Percentiles rank a stretch among this genome's conserved stretches.
These are phyloP conservation scores for Paratilapia polleni DNA, from an alignment of 2,113 vertebrate species.

Conservation along the genomic window DNA sequence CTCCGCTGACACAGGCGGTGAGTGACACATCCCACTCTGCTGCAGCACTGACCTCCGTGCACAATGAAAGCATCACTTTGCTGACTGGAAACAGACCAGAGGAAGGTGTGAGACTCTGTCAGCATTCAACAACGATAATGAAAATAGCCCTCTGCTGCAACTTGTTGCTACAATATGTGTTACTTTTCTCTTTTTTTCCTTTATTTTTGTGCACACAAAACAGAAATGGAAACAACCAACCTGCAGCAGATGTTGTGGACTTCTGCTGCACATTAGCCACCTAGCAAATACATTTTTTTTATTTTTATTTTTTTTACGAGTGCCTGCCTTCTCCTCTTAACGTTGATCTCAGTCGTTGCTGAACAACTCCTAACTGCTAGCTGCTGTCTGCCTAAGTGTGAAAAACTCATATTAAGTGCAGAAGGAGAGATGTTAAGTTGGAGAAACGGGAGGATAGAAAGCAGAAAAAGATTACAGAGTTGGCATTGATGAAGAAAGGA, in stretches of 20 bases:
- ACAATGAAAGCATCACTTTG: not conserved
- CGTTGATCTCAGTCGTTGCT: not conserved
- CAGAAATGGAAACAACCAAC: not conserved
- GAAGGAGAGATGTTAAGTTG: not conserved
- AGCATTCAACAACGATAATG: not conserved
- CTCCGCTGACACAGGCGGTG: not conserved
- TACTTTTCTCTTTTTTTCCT: not conserved
- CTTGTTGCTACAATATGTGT: not conserved
- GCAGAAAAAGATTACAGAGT: conserved; percentile 21
- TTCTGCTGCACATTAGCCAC: conserved; percentile 25
- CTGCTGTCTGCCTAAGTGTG: not conserved
- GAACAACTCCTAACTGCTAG: not conserved
- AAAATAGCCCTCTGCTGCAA: not conserved
- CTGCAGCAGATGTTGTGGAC: conserved; percentile 17
- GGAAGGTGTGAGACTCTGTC: not conserved
- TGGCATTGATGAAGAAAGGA: conserved; percentile 44
- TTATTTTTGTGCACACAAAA: not conserved
- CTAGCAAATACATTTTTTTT: not conserved
- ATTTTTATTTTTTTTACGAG: too few species aligned
- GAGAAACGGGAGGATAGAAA: conserved; percentile 8
- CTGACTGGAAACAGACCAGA: not conserved
- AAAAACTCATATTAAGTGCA: conserved; percentile 7
- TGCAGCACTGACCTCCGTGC: conserved; percentile 8
- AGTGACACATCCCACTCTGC: not conserved
- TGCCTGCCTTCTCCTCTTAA: not conserved